phyloP scores from a whole-genome alignment of 2,113 vertebrate species.

The Eulemur rufifrons region DNA sequence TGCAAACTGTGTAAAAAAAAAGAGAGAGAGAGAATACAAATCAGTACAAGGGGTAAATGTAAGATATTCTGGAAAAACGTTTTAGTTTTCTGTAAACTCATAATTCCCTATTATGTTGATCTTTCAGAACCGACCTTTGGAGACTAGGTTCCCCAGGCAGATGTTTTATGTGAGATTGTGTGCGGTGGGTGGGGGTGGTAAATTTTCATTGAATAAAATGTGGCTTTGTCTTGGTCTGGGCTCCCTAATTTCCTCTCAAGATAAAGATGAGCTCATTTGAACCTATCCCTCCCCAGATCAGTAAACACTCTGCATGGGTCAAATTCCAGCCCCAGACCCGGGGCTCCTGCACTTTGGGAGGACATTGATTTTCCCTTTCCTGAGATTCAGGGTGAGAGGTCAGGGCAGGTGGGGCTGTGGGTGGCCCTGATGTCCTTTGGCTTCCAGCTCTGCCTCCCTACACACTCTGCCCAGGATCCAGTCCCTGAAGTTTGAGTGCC shows the following conservation, averaged over 20 bases:
- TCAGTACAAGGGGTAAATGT: background rate
- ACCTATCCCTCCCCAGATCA: conserved; percentile 43
- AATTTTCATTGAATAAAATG: background rate
- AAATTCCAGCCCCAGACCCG: conserved; percentile 64
- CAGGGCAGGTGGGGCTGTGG: conserved; percentile 44
- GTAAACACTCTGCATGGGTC: conserved; percentile 74
- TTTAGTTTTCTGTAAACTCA: background rate
- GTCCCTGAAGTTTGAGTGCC: background rate
- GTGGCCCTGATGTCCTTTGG: conserved; percentile 25
- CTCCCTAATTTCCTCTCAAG: conserved; percentile 64
- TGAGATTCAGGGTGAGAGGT: conserved; percentile 69
- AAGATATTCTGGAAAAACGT: conserved; percentile 32
- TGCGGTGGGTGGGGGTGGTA: fast-evolving
- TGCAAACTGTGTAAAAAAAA: conserved; percentile 40
- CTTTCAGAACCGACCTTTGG: background rate
- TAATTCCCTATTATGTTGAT: background rate
- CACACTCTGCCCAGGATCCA: background rate
- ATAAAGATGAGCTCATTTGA: conserved; percentile 75
- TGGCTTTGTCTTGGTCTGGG: conserved; percentile 61
- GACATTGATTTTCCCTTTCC: conserved; percentile 73
- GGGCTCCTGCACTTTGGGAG: conserved; percentile 55
- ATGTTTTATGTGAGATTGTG: background rate
- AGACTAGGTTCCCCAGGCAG: background rate
- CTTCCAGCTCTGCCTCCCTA: background rate
- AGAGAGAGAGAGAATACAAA: background rate